These are phyloP conservation scores for Menidia menidia DNA, from an alignment of 2,797 vertebrate genomes.

Conservation along the genomic window DNA sequence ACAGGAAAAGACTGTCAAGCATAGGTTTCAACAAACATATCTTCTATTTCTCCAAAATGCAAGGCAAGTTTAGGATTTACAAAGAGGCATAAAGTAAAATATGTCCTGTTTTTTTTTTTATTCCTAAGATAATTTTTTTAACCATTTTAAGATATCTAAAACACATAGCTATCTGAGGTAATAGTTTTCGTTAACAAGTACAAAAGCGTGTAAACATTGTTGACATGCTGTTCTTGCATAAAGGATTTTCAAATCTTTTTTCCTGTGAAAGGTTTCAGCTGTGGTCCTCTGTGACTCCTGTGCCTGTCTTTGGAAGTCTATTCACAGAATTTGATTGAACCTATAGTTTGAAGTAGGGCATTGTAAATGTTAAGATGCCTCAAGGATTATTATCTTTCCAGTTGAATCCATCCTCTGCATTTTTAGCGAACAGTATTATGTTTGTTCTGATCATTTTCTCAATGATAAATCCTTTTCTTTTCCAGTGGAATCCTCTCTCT, in stretches of 20 bases:
- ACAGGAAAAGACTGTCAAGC: neutral
- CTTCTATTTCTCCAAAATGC: neutral
- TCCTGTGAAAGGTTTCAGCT: neutral
- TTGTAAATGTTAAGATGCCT: neutral
- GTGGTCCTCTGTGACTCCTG: slow-evolving; percentile 1
- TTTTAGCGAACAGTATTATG: neutral
- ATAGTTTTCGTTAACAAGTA: neutral
- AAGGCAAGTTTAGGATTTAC: neutral
- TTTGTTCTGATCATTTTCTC: neutral
- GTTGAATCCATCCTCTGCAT: neutral
- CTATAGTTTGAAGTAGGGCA: neutral
- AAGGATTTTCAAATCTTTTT: neutral
- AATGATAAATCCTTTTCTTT: neutral
- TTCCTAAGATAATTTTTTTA: neutral
- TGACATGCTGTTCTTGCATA: neutral
- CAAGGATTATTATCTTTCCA: neutral
- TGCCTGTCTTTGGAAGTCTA: neutral
- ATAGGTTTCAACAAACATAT: neutral
- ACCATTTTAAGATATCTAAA: neutral
- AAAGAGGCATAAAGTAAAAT: neutral
- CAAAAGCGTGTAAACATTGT: neutral
- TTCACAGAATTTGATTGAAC: slow-evolving; percentile 4
- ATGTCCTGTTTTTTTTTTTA: neutral
- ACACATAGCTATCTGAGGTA: neutral
- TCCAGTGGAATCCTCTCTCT: neutral